Percentiles rank a stretch among this genome's conserved stretches.
Evolutionary conservation across 2,888 invertebrate species (phyloP).

Genomic region (Drosophila phalerata): DNA sequence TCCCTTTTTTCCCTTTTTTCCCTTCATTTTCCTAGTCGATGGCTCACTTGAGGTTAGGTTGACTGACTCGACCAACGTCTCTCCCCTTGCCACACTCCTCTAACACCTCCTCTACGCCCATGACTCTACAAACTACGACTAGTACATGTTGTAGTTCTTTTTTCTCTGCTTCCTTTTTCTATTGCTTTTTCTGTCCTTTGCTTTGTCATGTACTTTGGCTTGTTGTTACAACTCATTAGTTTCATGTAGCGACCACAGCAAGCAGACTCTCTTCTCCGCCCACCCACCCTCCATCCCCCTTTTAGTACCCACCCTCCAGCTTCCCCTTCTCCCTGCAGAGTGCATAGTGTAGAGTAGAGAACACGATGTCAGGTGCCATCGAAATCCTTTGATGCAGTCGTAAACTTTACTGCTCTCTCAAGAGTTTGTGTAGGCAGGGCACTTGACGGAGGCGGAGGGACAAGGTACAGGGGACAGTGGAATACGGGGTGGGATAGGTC

Average conservation of each 20-base stretch:
- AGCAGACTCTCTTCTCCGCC: not conserved
- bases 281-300: not conserved
- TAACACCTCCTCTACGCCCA: not conserved
- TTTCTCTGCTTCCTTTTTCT: not conserved
- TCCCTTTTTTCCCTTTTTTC: not conserved
- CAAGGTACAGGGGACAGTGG: not conserved
- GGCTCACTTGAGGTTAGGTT: constrained; percentile 23
- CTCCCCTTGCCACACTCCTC: not conserved
- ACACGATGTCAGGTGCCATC: constrained; percentile 50
- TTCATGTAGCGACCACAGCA: constrained; percentile 58
- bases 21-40: not conserved
- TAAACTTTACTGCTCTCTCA: constrained; percentile 66
- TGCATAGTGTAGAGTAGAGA: constrained; percentile 21
- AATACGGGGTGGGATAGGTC: constrained; percentile 6
- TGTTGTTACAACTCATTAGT: constrained; percentile 77
- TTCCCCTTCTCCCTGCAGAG: not conserved
- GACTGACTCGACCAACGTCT: constrained; percentile 25
- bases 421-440: constrained; percentile 33
- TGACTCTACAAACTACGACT: constrained; percentile 17
- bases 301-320: not conserved
- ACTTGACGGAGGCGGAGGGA: constrained; percentile 1
- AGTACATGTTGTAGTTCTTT: constrained; percentile 15
- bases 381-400: constrained; percentile 75
- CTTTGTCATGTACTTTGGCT: constrained; percentile 65
- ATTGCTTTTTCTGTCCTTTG: constrained; percentile 20